Base-by-base conservation (phyloP, 2,797 vertebrate genomes). In the Huso huso region DNA sequence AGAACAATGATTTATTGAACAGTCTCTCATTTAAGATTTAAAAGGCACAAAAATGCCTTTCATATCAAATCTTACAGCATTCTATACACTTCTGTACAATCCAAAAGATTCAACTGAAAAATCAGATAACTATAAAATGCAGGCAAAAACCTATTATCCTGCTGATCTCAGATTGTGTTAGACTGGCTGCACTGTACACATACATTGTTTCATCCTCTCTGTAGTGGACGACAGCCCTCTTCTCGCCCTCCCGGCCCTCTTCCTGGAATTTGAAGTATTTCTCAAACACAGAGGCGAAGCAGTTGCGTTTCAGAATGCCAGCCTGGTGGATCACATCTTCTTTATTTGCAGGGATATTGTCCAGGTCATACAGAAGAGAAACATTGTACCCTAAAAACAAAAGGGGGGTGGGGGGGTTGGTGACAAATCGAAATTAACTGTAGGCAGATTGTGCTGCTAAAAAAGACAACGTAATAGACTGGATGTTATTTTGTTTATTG, bases 221-320 rank as follows among this genome's bases (percentile, higher is more conserved):
- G 86, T 99, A 99, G 85, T 99, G 95, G 79, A 99, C 95, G 73
- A 99, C 95, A 0, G 97, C 97, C 75, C 96, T 91, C 73, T 81
- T 84, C 82, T 98, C 95, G 68, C 95, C 97, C 74, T 99, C 96
- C 70, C 89, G 95, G 68, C 97, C 97, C 67, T 99, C 95, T 69
- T 97, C 96, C 82, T 99, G 96, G 83, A 97, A 99, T 76, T 94
- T 94, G 82, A 99, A 99, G 79, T 99, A 99, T 77, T 99, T 99
- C 78, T 99, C 97, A 51, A 99, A 99, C 66, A 99, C 97, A 0
- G 97, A 98, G 70, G 96, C 96, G 63, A 99, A 99, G 84, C 97
- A 99, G 86, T 99, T 98, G 76, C 96, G 92, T 84, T 99, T 99
- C 70, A 99, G 90, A 92, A 97, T 97, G 75, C 97, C 95, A 0